Evolutionary conservation across 2,113 vertebrate species (phyloP).

Genomic region (Pholis gunnellus): DNA sequence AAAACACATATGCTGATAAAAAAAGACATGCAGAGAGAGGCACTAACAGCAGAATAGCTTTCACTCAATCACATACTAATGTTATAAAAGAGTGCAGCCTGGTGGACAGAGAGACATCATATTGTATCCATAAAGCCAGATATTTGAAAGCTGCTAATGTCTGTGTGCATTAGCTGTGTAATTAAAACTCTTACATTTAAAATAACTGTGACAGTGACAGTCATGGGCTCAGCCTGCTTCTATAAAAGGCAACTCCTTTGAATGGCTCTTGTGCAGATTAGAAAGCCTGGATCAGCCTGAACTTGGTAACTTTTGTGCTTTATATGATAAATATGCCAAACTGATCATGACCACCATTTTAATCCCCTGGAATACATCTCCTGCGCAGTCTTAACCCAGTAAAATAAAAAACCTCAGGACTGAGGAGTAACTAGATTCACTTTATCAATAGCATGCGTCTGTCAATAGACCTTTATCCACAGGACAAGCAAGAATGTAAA

Average conservation of each 20-base stretch:
- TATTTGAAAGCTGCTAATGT: not conserved
- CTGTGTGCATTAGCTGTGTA: not conserved
- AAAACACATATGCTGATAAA: constrained; percentile 45
- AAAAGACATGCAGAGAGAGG: not conserved
- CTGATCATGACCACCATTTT: not conserved
- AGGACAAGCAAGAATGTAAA: constrained; percentile 28
- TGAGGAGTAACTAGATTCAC: not conserved
- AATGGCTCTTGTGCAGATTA: not conserved
- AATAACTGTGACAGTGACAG: not conserved
- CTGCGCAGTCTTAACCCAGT: not conserved
- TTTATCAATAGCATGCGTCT: not conserved
- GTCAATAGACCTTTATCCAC: constrained; percentile 24
- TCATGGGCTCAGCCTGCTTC: not conserved
- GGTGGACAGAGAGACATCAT: not conserved
- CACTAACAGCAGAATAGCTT: not conserved
- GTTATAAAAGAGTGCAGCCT: not conserved
- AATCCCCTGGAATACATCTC: constrained; percentile 14
- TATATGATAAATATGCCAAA: not conserved
- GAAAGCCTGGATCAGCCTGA: not conserved
- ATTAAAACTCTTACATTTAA: not conserved
- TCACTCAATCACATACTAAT: not conserved
- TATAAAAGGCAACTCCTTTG: not conserved
- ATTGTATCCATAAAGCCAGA: not conserved
- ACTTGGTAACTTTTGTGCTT: not conserved
- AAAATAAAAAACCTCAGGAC: not conserved